Conservation (phyloP, 2,113 vertebrate genomes). For the Carlito syrichta region DNA sequence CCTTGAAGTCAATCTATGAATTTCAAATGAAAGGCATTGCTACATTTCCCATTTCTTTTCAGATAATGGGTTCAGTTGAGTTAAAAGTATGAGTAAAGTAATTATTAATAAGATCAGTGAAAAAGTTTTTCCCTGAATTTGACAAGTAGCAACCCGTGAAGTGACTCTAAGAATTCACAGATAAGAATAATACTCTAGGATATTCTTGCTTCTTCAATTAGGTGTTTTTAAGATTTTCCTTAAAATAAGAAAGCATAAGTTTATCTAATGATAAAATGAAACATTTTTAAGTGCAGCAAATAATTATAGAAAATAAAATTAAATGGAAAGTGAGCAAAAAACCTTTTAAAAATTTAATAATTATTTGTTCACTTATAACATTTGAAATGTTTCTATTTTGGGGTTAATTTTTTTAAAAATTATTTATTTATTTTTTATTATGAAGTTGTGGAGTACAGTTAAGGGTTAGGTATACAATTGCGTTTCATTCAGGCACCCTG, state of each 20-base stretch:
- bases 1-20: neutral
- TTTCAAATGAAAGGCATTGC: neutral
- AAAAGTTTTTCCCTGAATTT: neutral
- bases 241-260: neutral
- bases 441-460: too few species aligned
- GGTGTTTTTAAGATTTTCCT: neutral
- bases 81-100: neutral
- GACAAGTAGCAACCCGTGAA: neutral
- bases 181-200: neutral
- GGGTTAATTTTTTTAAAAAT: neutral
- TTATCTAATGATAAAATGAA: neutral
- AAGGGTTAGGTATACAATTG: too few species aligned
- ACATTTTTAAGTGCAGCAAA: neutral
- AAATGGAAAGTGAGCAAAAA: neutral
- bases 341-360: neutral
- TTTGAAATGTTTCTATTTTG: neutral
- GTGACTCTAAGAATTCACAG: neutral
- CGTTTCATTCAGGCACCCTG: too few species aligned
- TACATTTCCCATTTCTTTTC: neutral
- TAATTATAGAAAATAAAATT: neutral
- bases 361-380: neutral
- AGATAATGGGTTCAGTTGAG: neutral
- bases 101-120: too few species aligned
- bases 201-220: neutral
- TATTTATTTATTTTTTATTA: too few species aligned